Percentiles rank a stretch among this genome's conserved stretches.
Conservation (phyloP, 2,888 invertebrate genomes). For the Hydrotaea diabolus region DNA sequence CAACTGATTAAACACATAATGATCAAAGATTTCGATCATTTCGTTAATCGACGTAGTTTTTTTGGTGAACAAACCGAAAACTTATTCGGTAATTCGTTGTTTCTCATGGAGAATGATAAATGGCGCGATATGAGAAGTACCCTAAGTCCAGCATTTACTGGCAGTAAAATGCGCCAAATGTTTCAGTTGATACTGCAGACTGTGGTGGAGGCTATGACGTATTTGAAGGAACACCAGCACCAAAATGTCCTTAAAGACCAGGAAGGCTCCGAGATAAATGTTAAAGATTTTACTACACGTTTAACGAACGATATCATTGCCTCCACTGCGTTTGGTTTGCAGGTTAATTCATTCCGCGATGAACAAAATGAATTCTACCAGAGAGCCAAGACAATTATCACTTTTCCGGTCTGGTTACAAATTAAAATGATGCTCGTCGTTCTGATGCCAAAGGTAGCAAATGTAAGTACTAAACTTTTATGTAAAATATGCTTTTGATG, state of each 20-base stretch:
- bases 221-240: conserved; percentile 66
- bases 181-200: conserved; percentile 76
- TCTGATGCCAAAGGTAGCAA: conserved; percentile 69
- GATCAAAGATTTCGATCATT: conserved; percentile 82
- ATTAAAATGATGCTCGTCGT: conserved; percentile 71
- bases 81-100: conserved; percentile 82
- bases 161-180: conserved; percentile 79
- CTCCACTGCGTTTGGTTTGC: conserved; percentile 76
- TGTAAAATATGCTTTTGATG: too few relatives aligned
- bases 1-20: conserved; percentile 82
- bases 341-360: conserved; percentile 82
- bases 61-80: conserved; percentile 60
- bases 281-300: conserved; percentile 73
- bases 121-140: conserved; percentile 78
- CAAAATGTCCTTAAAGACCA: not conserved
- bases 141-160: conserved; percentile 79
- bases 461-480: conserved; percentile 35
- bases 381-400: conserved; percentile 37
- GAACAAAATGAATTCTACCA: conserved; percentile 82
- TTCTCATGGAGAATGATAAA: conserved; percentile 79
- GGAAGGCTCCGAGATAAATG: conserved; percentile 68
- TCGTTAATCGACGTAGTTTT: conserved; percentile 79
- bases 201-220: conserved; percentile 74
- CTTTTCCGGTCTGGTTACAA: conserved; percentile 47
- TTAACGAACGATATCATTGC: conserved; percentile 79